Percentiles rank a stretch among this genome's conserved stretches.
Evolutionary conservation across 64 coral and sea anemone genomes (phyloP).

Genomic region (Hydrozoanthus tunicans): DNA sequence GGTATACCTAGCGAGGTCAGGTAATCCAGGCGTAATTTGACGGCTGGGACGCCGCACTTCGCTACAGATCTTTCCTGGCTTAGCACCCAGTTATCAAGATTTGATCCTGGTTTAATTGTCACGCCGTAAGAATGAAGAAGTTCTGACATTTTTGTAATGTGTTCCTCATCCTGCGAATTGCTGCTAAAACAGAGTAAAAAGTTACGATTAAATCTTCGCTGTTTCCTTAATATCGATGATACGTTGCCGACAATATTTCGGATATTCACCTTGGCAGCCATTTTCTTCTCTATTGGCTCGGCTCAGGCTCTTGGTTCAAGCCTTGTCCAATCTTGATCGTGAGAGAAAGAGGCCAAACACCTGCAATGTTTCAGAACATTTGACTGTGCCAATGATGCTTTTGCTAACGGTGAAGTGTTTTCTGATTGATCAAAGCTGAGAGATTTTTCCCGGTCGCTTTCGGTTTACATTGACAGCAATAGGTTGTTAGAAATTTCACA

Average conservation of each 20-base stretch:
- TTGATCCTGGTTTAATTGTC: slow-evolving; percentile 35
- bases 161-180: background rate
- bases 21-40: slow-evolving; percentile 39
- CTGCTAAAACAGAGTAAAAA: background rate
- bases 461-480: no score
- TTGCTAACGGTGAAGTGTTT: no score
- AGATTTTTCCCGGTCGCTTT: no score
- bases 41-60: slow-evolving; percentile 24
- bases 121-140: slow-evolving; percentile 34
- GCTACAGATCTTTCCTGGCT: slow-evolving; percentile 19
- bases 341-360: no score
- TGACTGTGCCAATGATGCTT: background rate
- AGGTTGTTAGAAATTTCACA: no score
- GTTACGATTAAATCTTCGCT: background rate
- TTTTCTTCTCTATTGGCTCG: background rate
- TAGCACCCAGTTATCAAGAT: slow-evolving; percentile 46
- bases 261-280: background rate
- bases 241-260: background rate
- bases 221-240: background rate
- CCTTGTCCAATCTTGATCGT: background rate
- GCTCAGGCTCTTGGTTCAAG: background rate
- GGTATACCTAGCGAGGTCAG: slow-evolving; percentile 35
- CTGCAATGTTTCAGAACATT: background rate
- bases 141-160: slow-evolving; percentile 8
- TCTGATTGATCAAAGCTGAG: no score